Base-by-base conservation (phyloP, 2,797 vertebrate species). In the Helicolenus hilgendorfi region DNA sequence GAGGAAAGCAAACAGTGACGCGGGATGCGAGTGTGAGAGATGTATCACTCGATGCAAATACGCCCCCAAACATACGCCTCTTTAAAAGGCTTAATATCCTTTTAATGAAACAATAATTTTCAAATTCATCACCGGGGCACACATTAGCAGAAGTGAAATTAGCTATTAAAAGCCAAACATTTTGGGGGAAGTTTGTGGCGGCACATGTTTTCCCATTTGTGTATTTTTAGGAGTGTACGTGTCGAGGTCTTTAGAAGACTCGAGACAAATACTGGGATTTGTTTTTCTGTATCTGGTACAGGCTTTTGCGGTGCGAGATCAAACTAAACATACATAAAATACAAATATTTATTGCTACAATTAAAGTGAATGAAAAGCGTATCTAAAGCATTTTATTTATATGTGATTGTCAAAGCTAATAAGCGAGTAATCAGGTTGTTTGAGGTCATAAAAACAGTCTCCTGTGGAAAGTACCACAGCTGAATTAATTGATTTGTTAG, bases 91-190 rank as follows among this genome's bases (percentile, higher is more conserved):
- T 80, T 89, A 88, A 89, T 83, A 80, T 63, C 78, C 71, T 91
- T 84, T 83, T 81, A 92, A 90, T 85, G 80, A 89, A 88, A 79
- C 84, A 59, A 69, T 78, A 4, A 81, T 81, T 77, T 81, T 60
- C 63, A 78, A 33, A 85, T 87, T 76, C 36, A 67, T 89, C 69
- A 80, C 45, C 1, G 22, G 56, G 11, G 29, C 64, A 11, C 13
- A 4, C 22, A n/a, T 56, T 72, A 58, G 60, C 76, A 62, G 26
- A 22, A 73, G 76, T 77, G 35, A 79, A 87, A 84, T 85, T 29
- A 63, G 77, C 53, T 77, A 45, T 64, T 72, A 53, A 83, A 79
- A 70, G 3, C 15, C 10, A 49, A 69, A 77, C 11, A 65, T 67
- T 56, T 76, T 41, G 31, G 29, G 27, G 24, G 18, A 55, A 22